Percentiles rank a stretch among this genome's conserved stretches.
These are phyloP conservation scores for Cephus nigrinus DNA, from an alignment of 2,888 invertebrate species.

Conservation along the genomic window DNA sequence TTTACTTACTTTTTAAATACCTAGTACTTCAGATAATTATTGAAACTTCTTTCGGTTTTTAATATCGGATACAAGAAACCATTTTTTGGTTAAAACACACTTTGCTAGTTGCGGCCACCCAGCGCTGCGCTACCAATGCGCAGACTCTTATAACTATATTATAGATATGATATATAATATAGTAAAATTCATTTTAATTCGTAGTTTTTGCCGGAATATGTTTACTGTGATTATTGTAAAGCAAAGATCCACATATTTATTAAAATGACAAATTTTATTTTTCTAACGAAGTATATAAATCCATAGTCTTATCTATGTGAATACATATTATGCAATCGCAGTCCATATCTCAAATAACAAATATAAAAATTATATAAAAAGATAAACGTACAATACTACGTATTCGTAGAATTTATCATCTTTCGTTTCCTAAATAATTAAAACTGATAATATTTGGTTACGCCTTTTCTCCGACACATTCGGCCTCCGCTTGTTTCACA, in stretches of 20 bases:
- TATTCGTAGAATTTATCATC: background rate
- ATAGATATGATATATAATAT: background rate
- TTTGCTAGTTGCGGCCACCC: background rate
- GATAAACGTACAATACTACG: background rate
- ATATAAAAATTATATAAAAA: background rate
- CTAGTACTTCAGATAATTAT: background rate
- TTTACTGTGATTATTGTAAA: background rate
- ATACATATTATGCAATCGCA: background rate
- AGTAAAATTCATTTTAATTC: background rate
- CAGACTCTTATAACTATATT: background rate
- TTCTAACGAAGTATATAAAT: background rate
- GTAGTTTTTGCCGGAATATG: background rate
- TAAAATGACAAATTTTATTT: background rate
- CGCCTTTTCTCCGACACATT: slow-evolving; percentile 24
- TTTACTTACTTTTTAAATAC: background rate
- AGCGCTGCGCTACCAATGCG: background rate
- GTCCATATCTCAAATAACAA: background rate
- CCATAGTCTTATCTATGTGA: background rate
- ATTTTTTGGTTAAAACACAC: background rate
- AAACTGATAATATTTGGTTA: background rate
- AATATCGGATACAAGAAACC: background rate
- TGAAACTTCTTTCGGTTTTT: background rate
- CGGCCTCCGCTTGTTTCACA: slow-evolving; percentile 48
- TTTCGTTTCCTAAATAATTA: background rate
- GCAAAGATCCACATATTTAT: background rate